Conservation (phyloP, 2,797 vertebrate genomes). For the Bovichtus variegatus region DNA sequence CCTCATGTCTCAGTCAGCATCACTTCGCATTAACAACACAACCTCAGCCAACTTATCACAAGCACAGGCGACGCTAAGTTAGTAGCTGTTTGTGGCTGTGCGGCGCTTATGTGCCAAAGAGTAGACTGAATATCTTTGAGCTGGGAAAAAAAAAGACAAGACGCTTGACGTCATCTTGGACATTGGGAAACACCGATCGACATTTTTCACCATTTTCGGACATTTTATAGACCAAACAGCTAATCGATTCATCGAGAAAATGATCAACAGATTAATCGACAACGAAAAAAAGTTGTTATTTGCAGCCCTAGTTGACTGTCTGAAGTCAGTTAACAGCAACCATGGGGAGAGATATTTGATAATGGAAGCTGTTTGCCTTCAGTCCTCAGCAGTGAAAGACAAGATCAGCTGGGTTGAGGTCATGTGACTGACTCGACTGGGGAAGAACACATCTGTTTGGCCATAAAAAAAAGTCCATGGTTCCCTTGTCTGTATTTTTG, state of each 20-base stretch:
- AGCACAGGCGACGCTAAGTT: neutral
- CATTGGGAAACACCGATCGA: too few relatives aligned
- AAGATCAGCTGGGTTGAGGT: neutral
- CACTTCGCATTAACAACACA: constrained; percentile 33
- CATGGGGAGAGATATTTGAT: too few relatives aligned
- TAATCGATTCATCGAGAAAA: too few relatives aligned
- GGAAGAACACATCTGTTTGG: neutral
- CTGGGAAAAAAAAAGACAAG: too few relatives aligned
- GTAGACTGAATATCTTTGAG: too few relatives aligned
- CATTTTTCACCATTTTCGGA: too few relatives aligned
- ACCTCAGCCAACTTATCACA: neutral
- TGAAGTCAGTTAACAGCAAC: too few relatives aligned
- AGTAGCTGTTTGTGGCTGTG: constrained; percentile 8
- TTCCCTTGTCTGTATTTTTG: neutral
- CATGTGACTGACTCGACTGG: neutral
- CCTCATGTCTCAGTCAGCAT: constrained; percentile 25
- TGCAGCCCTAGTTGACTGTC: too few relatives aligned
- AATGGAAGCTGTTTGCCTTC: neutral
- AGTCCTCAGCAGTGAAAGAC: neutral
- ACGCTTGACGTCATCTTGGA: too few relatives aligned
- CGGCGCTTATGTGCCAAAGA: neutral
- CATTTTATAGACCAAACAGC: too few relatives aligned
- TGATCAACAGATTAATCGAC: too few relatives aligned
- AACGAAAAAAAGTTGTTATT: too few relatives aligned
- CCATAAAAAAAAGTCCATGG: neutral